phyloP scores from a whole-genome alignment of 2,888 invertebrate species.

The Cecidostiba fungosa region DNA sequence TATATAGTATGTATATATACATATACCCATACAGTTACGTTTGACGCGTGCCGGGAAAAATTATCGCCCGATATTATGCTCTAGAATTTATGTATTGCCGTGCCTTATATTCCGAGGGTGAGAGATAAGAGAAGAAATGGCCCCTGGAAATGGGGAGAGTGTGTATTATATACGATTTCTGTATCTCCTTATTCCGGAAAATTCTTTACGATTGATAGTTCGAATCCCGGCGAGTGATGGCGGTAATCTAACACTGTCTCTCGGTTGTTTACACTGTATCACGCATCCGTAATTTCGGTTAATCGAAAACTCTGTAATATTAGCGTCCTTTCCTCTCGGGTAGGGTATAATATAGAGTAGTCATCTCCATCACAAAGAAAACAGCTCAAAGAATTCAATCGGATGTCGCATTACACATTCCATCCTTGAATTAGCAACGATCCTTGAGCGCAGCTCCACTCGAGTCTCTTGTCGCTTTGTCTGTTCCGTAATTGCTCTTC shows the following conservation, averaged over 20 bases:
- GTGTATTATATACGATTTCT: not conserved
- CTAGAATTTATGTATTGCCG: not conserved
- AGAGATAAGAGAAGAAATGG: not conserved
- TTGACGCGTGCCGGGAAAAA: not conserved
- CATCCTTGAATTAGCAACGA: not conserved
- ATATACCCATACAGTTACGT: too few species aligned
- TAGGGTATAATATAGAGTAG: not conserved
- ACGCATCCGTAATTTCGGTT: not conserved
- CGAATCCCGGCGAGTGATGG: not conserved
- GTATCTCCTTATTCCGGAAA: too few species aligned
- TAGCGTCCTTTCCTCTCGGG: not conserved
- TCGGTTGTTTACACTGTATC: too few species aligned
- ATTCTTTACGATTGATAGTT: too few species aligned
- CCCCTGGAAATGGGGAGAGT: not conserved
- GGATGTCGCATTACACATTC: constrained; percentile 7
- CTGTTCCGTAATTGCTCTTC: constrained; percentile 5
- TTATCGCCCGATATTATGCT: constrained; percentile 4
- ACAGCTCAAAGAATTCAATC: not conserved
- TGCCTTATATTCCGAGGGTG: not conserved
- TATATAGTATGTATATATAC: not conserved
- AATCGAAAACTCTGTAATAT: too few species aligned
- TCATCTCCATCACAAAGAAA: not conserved
- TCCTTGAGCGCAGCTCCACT: not conserved
- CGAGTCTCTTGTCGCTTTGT: not conserved
- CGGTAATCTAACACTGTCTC: not conserved